A percentile compares a stretch with the other conserved stretches of the same genome.
Conservation (phyloP, 2,113 vertebrate species). For the Oplegnathus fasciatus region DNA sequence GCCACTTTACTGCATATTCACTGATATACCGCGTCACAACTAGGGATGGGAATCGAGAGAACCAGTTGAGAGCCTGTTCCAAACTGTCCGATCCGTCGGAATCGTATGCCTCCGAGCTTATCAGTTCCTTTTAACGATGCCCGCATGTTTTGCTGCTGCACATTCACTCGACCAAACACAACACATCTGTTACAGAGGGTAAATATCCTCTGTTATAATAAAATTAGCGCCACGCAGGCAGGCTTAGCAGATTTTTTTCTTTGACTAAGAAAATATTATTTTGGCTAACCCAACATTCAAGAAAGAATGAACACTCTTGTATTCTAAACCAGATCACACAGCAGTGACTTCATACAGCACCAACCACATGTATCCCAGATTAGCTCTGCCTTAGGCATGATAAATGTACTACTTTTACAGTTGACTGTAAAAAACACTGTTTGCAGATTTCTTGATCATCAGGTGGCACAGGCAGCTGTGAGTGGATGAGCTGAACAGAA, state of each 20-base stretch:
- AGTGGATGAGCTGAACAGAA: constrained; percentile 65
- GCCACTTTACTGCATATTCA: not conserved
- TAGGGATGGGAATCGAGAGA: too few species aligned
- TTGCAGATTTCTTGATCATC: constrained; percentile 59
- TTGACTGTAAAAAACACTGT: constrained; percentile 60
- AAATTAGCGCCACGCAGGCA: too few species aligned
- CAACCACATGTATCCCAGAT: constrained; percentile 11
- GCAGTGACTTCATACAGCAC: constrained; percentile 9
- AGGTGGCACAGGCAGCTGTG: constrained; percentile 67
- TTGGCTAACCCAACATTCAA: not conserved
- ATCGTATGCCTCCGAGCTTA: too few species aligned
- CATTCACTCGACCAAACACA: too few species aligned
- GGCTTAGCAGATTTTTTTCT: too few species aligned
- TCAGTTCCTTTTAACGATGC: too few species aligned
- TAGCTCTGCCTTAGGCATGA: constrained; percentile 43
- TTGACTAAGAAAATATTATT: too few species aligned
- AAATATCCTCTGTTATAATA: too few species aligned
- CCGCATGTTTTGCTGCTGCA: too few species aligned
- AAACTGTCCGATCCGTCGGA: too few species aligned
- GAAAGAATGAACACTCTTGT: not conserved
- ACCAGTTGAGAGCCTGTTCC: too few species aligned
- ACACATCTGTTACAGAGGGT: too few species aligned
- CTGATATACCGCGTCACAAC: not conserved
- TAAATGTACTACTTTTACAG: constrained; percentile 56
- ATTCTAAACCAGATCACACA: not conserved